phyloP scores from a whole-genome alignment of 2,888 invertebrate genomes.

The Neoitamus cyanurus region DNA sequence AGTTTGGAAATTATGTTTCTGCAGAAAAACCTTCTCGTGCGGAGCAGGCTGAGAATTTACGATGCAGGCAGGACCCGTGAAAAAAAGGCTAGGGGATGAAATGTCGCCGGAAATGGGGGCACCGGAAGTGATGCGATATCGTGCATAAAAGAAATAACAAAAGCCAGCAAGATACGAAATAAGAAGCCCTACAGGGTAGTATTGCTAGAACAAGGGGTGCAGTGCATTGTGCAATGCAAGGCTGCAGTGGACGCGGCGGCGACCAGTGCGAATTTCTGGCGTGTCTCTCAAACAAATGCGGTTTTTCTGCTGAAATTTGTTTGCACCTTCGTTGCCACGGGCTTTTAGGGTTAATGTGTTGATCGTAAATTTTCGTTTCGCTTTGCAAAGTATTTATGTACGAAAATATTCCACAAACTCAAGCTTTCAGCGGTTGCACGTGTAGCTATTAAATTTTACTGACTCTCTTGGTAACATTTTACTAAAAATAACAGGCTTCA shows the following conservation, averaged over 20 bases:
- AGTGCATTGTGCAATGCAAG: too few species aligned
- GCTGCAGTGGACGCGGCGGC: not conserved
- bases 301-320: not conserved
- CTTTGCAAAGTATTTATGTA: not conserved
- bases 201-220: not conserved
- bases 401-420: not conserved
- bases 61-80: not conserved
- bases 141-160: not conserved
- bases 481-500: too few species aligned
- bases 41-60: not conserved
- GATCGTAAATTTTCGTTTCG: not conserved
- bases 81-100: not conserved
- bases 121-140: not conserved
- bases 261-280: not conserved
- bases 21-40: not conserved
- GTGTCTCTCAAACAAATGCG: too few species aligned
- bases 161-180: not conserved
- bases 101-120: not conserved
- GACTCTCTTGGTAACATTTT: too few species aligned
- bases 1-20: not conserved
- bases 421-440: not conserved
- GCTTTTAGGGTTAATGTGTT: not conserved
- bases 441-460: not conserved
- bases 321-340: not conserved
- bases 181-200: not conserved